Percentiles rank a stretch among this genome's conserved stretches.
phyloP scores from a whole-genome alignment of 2,113 vertebrate genomes.

The Alouatta palliata region DNA sequence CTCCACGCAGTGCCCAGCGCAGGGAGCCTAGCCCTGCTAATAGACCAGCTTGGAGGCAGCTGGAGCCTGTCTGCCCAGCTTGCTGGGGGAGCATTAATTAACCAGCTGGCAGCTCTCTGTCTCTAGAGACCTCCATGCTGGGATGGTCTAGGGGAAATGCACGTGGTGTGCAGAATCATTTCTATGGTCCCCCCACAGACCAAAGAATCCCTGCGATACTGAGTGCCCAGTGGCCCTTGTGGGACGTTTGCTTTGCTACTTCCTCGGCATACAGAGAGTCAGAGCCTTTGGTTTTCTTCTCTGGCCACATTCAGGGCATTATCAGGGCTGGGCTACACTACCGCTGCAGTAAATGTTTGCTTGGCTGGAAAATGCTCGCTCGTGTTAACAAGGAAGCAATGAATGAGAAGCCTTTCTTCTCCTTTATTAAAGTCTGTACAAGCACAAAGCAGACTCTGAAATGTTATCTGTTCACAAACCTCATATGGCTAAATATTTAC shows the following conservation, averaged over 20 bases:
- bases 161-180: neutral
- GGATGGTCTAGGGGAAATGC: accelerated
- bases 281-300: neutral
- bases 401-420: neutral
- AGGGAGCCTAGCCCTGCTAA: neutral
- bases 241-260: neutral
- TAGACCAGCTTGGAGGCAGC: neutral
- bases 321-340: neutral
- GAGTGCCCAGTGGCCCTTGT: neutral
- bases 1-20: neutral
- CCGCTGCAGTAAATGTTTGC: neutral
- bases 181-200: neutral
- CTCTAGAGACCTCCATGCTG: neutral
- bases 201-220: neutral
- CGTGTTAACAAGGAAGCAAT: neutral
- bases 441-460: slow-evolving; percentile 22
- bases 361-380: accelerated
- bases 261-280: neutral
- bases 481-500: slow-evolving; percentile 59
- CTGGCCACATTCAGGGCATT: neutral
- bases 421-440: neutral
- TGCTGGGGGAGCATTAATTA: slow-evolving; percentile 49
- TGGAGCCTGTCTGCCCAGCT: neutral
- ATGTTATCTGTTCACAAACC: slow-evolving; percentile 21
- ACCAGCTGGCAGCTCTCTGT: neutral